phyloP scores from a whole-genome alignment of 2,888 invertebrate species.

The Eretmocerus hayati region DNA sequence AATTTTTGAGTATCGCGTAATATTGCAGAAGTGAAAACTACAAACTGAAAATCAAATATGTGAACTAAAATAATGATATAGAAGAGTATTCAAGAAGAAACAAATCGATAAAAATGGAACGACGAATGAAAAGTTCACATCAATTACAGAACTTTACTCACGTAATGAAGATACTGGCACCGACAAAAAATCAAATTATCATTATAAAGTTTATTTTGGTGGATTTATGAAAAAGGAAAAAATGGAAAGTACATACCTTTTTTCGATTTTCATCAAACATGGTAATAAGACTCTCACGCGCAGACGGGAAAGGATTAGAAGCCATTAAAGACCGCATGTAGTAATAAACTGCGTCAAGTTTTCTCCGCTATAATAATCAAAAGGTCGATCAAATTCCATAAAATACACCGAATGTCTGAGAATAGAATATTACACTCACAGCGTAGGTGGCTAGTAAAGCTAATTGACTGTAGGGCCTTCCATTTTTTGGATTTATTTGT shows the following conservation, averaged over 20 bases:
- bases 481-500: conserved; percentile 89
- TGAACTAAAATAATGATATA: too few relatives aligned
- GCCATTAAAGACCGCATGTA: conserved; percentile 93
- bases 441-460: conserved; percentile 81
- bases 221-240: too few relatives aligned
- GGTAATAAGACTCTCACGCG: conserved; percentile 79
- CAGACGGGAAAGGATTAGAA: conserved; percentile 86
- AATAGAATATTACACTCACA: conserved; percentile 52
- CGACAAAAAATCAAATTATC: conserved; percentile 41
- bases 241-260: conserved; percentile 66
- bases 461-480: conserved; percentile 89
- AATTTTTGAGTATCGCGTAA: too few relatives aligned
- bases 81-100: too few relatives aligned
- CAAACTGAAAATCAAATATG: too few relatives aligned
- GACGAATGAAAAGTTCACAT: conserved; percentile 35
- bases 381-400: too few relatives aligned
- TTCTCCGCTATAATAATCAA: conserved; percentile 69
- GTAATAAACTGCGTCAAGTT: conserved; percentile 93
- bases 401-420: too few relatives aligned
- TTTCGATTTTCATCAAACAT: conserved; percentile 90
- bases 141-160: conserved; percentile 47
- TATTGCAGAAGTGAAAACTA: too few relatives aligned
- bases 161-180: conserved; percentile 55
- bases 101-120: conserved; percentile 28
- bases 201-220: conserved; percentile 34